Evolutionary conservation across 2,113 vertebrate species (phyloP), one percentile per base, ranked within the genome.

Genomic region (Sphyrna mokarran): DNA sequence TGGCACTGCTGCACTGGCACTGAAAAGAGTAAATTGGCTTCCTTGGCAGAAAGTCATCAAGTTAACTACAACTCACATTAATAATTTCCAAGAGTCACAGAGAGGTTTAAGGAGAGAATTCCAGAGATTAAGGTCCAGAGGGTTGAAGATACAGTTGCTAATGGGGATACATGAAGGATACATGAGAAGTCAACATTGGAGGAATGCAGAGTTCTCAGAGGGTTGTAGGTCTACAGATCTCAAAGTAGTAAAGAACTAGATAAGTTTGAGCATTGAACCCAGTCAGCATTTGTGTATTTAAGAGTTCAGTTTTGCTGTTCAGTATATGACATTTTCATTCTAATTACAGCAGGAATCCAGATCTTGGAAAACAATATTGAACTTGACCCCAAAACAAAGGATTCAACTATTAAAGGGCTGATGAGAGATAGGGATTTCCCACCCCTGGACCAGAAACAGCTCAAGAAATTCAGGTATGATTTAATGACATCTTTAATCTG

Each of bases 401-500:
- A 93, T 68, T n/a, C 33, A 66, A 66, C 43, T 63, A 11, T 37
- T 1, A 37, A 93, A 29, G 61, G n/a, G 68, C 5, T 68, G 58
- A 37, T 68, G 33, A 93, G 29, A 66, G 61, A n/a, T n/a, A 8
- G 43, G 23, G 10, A 20, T 16, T 66, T 68, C 5, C 61, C 90
- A 63, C 18, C 22, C 43, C 61, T 66, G 14, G 90, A 93, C 90
- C 87, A 37, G 3, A 93, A 66, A 26, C 29, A 29, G 9, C 33
- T 93, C 61, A 93, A 68, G 58, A 93, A 63, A 93, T 93, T 66
- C 90, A 93, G 16, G 90, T 93, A 63, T 37, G 61, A 68, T 68
- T 63, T n/a, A 93, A 37, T n/a, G 33, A 26, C 22, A 26, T 54
- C 23, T 87, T 87, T 87, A 9, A 68, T 7, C 0, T 13, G 16